Evolutionary conservation across 2,797 vertebrate species (phyloP), one percentile per base, ranked within the genome.

Genomic region (Galagoides demidoff): DNA sequence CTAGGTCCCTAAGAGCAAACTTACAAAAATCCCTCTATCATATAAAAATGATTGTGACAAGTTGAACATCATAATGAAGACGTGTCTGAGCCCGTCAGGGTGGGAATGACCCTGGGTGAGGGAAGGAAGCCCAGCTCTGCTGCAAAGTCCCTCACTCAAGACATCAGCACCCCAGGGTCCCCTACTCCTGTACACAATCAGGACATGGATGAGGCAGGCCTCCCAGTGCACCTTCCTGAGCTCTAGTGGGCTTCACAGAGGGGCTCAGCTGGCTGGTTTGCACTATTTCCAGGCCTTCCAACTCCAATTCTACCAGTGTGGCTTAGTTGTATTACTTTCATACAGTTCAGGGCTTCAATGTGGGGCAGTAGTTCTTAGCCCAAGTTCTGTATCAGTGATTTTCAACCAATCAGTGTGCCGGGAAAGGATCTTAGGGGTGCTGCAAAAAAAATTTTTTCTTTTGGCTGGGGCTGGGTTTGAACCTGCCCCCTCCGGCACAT

Each of bases 21-120:
- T 71, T 22, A 61, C 2, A 94, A 85, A 88, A 87, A n/a, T 7
- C 49, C 37, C 90, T 13, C 37, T 85, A 64, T 77, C 9, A 27
- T 22, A 25, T 9, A 89, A 73, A 95, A 57, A 25, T 45, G 45
- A 79, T 37, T 89, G 39, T 17, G 68, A 63, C 11, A 55, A 20
- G 70, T 31, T 19, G 37, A 45, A 3, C 34, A 63, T 6, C 66
- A 79, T 9, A 74, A 79, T 5, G 49, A 84, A 73, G 27, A 76
- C 2, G 5, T 2, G 8, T 34, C 25, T 17, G 27, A 23, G 23
- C 22, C 12, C 19, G 16, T 55, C 0, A 2, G 59, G 31, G 52
- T 11, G 2, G 7, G 73, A 27, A 22, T 59, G n/a, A 5, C 25
- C 1, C 37, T 3, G 5, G 13, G n/a, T 2, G 0, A 2, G 17